Evolutionary conservation across 2,113 vertebrate species (phyloP).

Genomic region (Pimephales promelas): DNA sequence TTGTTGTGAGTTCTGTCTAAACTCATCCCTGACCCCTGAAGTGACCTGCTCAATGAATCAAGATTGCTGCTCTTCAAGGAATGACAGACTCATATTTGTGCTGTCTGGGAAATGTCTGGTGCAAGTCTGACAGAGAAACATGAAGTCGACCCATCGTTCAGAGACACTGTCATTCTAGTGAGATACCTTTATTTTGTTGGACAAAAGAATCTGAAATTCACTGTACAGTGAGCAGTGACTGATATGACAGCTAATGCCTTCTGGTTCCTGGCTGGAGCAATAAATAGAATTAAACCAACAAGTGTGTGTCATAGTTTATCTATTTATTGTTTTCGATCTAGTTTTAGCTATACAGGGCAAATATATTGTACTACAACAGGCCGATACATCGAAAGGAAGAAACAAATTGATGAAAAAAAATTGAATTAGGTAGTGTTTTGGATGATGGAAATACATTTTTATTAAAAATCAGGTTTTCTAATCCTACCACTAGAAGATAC

Average conservation of each 20-base stretch:
- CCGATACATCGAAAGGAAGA: too few relatives aligned
- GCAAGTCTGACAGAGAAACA: constrained; percentile 28
- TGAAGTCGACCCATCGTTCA: constrained; percentile 11
- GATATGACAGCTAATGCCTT: background rate
- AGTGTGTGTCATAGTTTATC: background rate
- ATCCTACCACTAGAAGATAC: too few relatives aligned
- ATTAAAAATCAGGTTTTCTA: too few relatives aligned
- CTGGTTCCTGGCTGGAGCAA: background rate
- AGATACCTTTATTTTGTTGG: constrained; percentile 13
- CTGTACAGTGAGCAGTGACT: background rate
- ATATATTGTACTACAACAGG: too few relatives aligned
- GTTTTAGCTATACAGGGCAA: too few relatives aligned
- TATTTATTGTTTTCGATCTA: too few relatives aligned
- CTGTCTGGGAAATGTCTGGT: constrained; percentile 42
- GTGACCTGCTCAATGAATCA: constrained; percentile 28
- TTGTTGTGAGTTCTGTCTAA: constrained; percentile 31
- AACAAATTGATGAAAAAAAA: too few relatives aligned
- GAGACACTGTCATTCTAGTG: constrained; percentile 9
- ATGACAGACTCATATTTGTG: constrained; percentile 32
- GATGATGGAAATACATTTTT: too few relatives aligned
- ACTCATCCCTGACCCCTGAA: constrained; percentile 4
- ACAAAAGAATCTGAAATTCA: constrained; percentile 23
- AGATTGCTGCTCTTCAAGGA: background rate
- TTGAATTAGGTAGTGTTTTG: too few relatives aligned
- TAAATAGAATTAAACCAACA: constrained; percentile 1